Base-by-base conservation (phyloP, 2,797 vertebrate genomes). In the Myotis vivesi region DNA sequence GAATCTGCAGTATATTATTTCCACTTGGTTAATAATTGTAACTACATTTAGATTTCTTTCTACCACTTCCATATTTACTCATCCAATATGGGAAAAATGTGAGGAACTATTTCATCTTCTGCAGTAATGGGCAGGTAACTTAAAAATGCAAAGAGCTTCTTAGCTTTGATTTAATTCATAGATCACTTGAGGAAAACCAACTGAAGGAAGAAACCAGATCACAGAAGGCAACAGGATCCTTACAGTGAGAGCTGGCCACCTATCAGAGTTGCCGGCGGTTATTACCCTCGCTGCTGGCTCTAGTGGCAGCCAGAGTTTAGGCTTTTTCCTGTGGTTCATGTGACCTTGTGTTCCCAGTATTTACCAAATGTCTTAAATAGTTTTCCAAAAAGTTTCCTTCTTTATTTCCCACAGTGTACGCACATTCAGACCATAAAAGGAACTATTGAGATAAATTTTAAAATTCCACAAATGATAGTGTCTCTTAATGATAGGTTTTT, bases 291-390 rank as follows among this genome's bases (percentile, higher is more conserved):
- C 44, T 64, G 5, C 55, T 80, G 20, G 3, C 44, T 36, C 1
- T 19, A 15, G 46, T 19, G 44, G 57, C 28, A 41, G 53, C 66
- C 75, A 30, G 46, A 87, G 13, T 77, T 49, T 15, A 81, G 66
- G 53, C 86, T 41, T n/a, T 95, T 91, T 83, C 85, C 36, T 76
- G 57, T 94, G 91, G 49, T 84, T 93, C 69, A 10, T 88, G 53
- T 91, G 95, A 95, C 93, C 71, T 92, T 95, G 73, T 95, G 90
- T 95, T 94, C 88, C 66, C 44, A 89, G 51, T 94, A 82, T 94
- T 96, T 95, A 91, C 36, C 79, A 93, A 87, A 97, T 97, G 88
- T 87, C 96, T 97, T 53, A 93, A 93, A 96, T 96, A 95, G 77
- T 94, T 97, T 96, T 73, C 80, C 12, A 1, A 10, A 84, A 95